These are phyloP conservation scores for Chinchilla lanigera DNA, from an alignment of 2,113 vertebrate species.

Conservation along the genomic window DNA sequence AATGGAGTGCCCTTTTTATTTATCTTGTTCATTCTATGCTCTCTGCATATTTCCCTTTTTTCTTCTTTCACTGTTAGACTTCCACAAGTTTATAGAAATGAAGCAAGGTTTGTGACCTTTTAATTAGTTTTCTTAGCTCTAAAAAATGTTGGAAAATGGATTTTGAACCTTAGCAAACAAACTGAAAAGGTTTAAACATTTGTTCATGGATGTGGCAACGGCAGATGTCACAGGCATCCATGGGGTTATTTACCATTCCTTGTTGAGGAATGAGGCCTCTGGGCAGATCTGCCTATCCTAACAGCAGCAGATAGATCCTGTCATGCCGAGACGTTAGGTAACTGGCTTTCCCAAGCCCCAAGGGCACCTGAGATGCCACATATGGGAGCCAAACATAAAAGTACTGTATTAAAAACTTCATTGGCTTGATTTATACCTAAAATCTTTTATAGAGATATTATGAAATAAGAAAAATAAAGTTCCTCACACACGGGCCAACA, in stretches of 20 bases:
- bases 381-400: neutral
- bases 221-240: neutral
- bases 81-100: neutral
- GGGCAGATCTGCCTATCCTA: neutral
- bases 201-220: constrained; percentile 32
- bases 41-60: neutral
- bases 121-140: constrained; percentile 1
- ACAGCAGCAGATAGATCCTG: neutral
- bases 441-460: neutral
- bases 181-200: constrained; percentile 41
- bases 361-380: neutral
- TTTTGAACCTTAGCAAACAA: constrained; percentile 70
- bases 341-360: neutral
- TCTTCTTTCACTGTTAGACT: neutral
- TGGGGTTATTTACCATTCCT: neutral
- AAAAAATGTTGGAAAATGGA: constrained; percentile 41
- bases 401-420: neutral
- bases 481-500: neutral
- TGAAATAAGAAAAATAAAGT: neutral
- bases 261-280: neutral
- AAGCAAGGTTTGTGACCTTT: neutral
- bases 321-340: neutral
- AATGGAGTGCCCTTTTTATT: neutral
- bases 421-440: neutral
- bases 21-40: neutral